These are phyloP conservation scores for Spea multiplicata DNA, from an alignment of 2,113 vertebrate species.

Conservation along the genomic window DNA sequence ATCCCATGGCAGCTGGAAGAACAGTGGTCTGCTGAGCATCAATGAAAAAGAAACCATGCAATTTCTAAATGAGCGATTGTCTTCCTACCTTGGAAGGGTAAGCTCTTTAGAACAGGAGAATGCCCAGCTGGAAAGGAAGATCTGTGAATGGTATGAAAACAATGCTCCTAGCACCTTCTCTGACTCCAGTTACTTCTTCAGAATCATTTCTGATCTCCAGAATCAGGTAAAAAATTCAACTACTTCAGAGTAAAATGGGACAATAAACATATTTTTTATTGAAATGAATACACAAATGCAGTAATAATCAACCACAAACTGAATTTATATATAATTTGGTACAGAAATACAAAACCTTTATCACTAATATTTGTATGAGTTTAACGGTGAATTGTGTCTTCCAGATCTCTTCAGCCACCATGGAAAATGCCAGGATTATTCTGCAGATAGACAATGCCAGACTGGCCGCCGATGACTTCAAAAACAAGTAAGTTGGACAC, in stretches of 20 bases:
- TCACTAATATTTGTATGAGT: neutral
- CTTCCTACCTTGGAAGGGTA: conserved; percentile 69
- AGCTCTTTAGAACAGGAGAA: conserved; percentile 69
- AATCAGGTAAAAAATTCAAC: conserved; percentile 50
- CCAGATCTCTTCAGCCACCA: neutral
- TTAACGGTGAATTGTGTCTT: neutral
- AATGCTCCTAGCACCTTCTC: conserved; percentile 34
- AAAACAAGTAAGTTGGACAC: conserved; percentile 56
- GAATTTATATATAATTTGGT: no score
- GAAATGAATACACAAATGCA: neutral
- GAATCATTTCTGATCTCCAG: conserved; percentile 51
- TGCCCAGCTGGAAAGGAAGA: conserved; percentile 55
- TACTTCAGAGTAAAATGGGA: no score
- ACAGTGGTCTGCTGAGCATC: conserved; percentile 46
- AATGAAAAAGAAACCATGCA: conserved; percentile 71
- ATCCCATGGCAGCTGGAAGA: neutral
- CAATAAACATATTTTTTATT: no score
- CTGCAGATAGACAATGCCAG: conserved; percentile 56
- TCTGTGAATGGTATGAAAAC: conserved; percentile 51
- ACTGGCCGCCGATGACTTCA: conserved; percentile 57
- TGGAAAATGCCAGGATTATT: conserved; percentile 52
- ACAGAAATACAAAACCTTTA: neutral
- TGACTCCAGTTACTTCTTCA: conserved; percentile 48
- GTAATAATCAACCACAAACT: neutral
- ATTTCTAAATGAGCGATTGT: conserved; percentile 71